Evolutionary conservation across 1,140 invertebrate genomes (phyloP), one percentile per base, ranked within the genome.

Genomic region (Drosophila nannoptera): DNA sequence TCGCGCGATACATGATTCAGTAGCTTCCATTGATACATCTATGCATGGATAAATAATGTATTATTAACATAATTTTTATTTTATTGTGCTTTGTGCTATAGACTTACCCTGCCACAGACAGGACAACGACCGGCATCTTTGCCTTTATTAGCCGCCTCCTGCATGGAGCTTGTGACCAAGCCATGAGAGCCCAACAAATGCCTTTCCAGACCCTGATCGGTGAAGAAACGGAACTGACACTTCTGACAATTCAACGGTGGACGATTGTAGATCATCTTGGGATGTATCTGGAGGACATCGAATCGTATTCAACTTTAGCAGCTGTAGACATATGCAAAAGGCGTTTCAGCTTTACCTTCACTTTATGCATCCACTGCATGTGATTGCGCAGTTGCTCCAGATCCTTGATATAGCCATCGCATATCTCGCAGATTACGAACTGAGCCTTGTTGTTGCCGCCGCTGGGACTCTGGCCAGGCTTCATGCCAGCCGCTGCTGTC

Each of bases 361-460:
- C 96, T 93, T 97, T 97, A 88, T 97, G 97, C 87, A 97, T 97
- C 96, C 96, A 97, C 81, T 97, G 96, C 97, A 98, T 98, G 87
- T 98, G 97, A 90, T 97, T 97, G 69, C 96, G 91, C 40, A 97
- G 90, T 90, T 97, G 96, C 81, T 97, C 96, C 77, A 97, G 91
- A 90, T 97, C 96, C 91, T 97, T 97, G 58, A 98, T 97, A 81
- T 97, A 97, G 42, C 96, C 96, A 90, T 98, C 97, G 90, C 97
- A 98, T 73, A 98, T 98, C 91, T 98, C 97, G 90, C 97, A 98
- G 75, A 97, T 97, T 69, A 98, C 96, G 90, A 97, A 97, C 12
- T 94, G 94, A 73, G 93, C 93, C 90, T 97, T 97, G 36, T 90
- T 90, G 66, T 87, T 90, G 88, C 91, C 49, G 89, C 91, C 46